phyloP scores from a whole-genome alignment of 2,888 invertebrate genomes.

The Lepidonotus clava region DNA sequence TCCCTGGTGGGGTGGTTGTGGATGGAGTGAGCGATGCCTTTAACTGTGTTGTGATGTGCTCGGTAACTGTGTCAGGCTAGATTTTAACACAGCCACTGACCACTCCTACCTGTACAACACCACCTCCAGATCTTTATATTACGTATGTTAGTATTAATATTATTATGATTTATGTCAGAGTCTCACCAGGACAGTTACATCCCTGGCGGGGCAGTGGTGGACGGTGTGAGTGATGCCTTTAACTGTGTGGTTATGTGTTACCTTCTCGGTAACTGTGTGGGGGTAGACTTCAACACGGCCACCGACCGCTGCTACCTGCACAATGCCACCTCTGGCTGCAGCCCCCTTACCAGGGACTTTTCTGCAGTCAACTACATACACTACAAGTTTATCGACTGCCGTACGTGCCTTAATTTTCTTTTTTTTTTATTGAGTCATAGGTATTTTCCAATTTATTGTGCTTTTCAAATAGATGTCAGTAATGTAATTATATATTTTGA shows the following conservation, averaged over 20 bases:
- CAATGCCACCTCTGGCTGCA: conserved; percentile 1
- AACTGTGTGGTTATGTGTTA: conserved; percentile 34
- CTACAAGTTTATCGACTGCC: conserved; percentile 35
- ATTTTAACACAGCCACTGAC: conserved; percentile 19
- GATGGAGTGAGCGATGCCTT: conserved; percentile 29
- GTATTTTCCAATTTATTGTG: too few relatives aligned
- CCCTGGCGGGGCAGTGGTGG: neutral
- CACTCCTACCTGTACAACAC: neutral
- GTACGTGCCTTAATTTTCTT: too few relatives aligned
- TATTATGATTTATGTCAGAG: too few relatives aligned
- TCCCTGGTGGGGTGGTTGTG: neutral
- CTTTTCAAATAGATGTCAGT: too few relatives aligned
- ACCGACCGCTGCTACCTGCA: neutral
- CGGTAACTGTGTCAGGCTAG: conserved; percentile 13
- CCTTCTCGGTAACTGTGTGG: conserved; percentile 26
- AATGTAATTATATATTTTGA: too few relatives aligned
- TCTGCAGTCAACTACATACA: conserved; percentile 25
- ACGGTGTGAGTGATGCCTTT: conserved; percentile 27
- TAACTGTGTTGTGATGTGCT: conserved; percentile 29
- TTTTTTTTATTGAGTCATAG: too few relatives aligned
- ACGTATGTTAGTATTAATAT: too few relatives aligned
- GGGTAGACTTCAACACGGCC: conserved; percentile 29
- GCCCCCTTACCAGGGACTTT: neutral
- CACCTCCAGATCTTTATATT: neutral
- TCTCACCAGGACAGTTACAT: conserved; percentile 17